These are phyloP conservation scores for Synchiropus splendidus DNA, from an alignment of 2,113 vertebrate genomes.

Conservation along the genomic window DNA sequence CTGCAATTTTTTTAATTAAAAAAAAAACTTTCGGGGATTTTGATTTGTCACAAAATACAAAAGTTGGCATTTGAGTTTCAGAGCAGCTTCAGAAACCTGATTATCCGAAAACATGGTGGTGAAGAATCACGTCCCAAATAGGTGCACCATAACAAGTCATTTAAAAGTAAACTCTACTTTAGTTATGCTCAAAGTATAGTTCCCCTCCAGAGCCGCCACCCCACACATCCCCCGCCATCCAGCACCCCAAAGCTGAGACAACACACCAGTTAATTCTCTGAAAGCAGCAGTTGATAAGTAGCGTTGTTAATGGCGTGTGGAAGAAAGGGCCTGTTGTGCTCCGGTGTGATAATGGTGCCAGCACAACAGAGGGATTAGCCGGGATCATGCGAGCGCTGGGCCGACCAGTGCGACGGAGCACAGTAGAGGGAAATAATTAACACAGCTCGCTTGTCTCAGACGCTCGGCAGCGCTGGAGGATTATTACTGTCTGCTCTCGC, in stretches of 20 bases:
- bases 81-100: too few relatives aligned
- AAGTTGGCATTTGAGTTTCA: too few relatives aligned
- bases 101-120: too few relatives aligned
- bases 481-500: too few relatives aligned
- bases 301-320: constrained; percentile 43
- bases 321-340: constrained; percentile 56
- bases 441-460: constrained; percentile 20
- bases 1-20: neutral
- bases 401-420: constrained; percentile 36
- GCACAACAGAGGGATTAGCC: constrained; percentile 51
- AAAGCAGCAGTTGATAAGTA: constrained; percentile 36
- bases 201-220: too few relatives aligned
- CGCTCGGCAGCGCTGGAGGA: neutral
- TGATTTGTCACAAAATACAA: too few relatives aligned
- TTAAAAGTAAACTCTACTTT: too few relatives aligned
- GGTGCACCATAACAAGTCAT: too few relatives aligned
- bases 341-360: constrained; percentile 37
- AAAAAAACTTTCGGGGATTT: too few relatives aligned
- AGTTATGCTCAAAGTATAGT: too few relatives aligned
- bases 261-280: constrained; percentile 41
- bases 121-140: too few relatives aligned
- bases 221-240: constrained; percentile 9
- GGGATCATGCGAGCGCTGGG: constrained; percentile 30
- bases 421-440: constrained; percentile 44
- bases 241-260: constrained; percentile 34